Base-by-base conservation (phyloP, 2,113 vertebrate species). In the Sinocyclocheilus anshuiensis region DNA sequence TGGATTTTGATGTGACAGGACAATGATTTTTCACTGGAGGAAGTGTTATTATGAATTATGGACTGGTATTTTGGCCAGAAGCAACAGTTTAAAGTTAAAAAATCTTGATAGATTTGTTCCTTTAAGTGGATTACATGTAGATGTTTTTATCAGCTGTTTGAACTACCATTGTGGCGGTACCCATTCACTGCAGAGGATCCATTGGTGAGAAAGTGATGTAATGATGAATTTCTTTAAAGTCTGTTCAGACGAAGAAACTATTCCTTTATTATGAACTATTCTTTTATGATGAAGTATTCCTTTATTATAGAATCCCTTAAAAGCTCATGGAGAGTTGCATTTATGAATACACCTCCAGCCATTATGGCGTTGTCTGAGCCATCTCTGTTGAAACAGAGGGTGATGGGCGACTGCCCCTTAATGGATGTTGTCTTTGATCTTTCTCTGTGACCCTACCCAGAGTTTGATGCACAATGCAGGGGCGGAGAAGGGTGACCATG, bases 341-440 rank as follows among this genome's bases (percentile, higher is more conserved):
- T 82, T 48, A 71, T 77, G 65, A 20, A 71, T n/a, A 33, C 39
- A 39, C 20, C 18, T 63, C 45, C 33, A 63, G 39, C 71, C 42
- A 82, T 24, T 22, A 18, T 18, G 65, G 36, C 6, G 76, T 33
- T 33, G 71, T 26, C 72, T 18, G 45, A 26, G 33, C 59, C 22
- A 67, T 48, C 39, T 6, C 20, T 77, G 65, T 65, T 45, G 61
- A 85, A 77, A 48, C 26, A 24, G 12, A 24, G 63, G 61, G 59
- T 11, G 81, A 69, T 10, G 81, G 53, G 82, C 22, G 8, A 85
- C 69, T 29, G 24, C 4, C 7, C 36, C 42, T 87, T 69, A 87
- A 85, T 87, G 83, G 88, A 39, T 69, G 53, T 78, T 84, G 57
- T 36, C 82, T 88, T 89, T 86, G 65, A 89, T 89, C 69, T 50